Percentiles rank a stretch among this genome's conserved stretches.
phyloP scores from a whole-genome alignment of 2,888 invertebrate species.

The Pammene aurita region DNA sequence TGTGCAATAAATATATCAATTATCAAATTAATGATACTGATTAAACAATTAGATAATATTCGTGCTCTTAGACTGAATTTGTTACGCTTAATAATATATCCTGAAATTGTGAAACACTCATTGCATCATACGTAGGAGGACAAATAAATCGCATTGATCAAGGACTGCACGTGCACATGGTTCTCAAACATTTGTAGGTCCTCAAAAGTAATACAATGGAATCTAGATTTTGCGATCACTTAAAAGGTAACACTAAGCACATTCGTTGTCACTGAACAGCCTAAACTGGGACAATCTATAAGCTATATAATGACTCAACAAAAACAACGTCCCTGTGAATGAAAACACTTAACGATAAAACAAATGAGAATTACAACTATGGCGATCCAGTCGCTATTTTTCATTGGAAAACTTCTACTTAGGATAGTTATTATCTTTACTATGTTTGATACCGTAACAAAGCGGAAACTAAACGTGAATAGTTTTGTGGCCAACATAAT shows the following conservation, averaged over 20 bases:
- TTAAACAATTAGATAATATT: slow-evolving; percentile 67
- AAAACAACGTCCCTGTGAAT: slow-evolving; percentile 49
- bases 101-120: slow-evolving; percentile 59
- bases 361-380: slow-evolving; percentile 49
- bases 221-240: slow-evolving; percentile 48
- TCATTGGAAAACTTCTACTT: slow-evolving; percentile 57
- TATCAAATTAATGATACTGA: slow-evolving; percentile 65
- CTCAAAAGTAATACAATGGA: slow-evolving; percentile 39
- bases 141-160: slow-evolving; percentile 48
- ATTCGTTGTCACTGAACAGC: slow-evolving; percentile 81
- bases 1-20: slow-evolving; percentile 76
- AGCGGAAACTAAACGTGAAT: slow-evolving; percentile 37
- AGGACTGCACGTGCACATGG: slow-evolving; percentile 11
- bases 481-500: slow-evolving; percentile 43
- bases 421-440: slow-evolving; percentile 47
- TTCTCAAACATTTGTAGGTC: slow-evolving; percentile 19
- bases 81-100: slow-evolving; percentile 63
- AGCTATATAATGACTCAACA: slow-evolving; percentile 50
- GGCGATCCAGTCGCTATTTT: slow-evolving; percentile 67
- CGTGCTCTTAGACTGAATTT: slow-evolving; percentile 73
- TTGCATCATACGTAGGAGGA: slow-evolving; percentile 51
- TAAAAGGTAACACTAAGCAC: slow-evolving; percentile 64
- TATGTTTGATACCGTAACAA: slow-evolving; percentile 40
- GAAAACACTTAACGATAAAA: slow-evolving; percentile 50
- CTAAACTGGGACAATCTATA: slow-evolving; percentile 65